A percentile compares a stretch with the other conserved stretches of the same genome.
Conservation (phyloP, 2,888 invertebrate genomes). For the Drosophila cognata region DNA sequence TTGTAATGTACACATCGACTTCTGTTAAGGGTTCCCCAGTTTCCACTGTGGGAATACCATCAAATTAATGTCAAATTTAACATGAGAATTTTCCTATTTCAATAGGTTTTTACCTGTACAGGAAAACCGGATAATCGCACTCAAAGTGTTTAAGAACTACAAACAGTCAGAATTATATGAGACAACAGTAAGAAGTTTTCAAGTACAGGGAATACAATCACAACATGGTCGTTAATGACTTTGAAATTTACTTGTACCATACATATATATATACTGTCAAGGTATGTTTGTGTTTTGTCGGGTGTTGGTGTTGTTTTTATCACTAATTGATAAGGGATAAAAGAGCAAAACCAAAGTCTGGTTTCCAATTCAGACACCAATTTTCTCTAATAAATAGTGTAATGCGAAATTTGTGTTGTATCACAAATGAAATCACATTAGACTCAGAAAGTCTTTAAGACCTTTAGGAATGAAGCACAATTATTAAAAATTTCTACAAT, state of each 20-base stretch:
- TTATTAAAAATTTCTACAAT: not conserved
- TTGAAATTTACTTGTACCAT: not conserved
- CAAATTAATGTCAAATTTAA: not conserved
- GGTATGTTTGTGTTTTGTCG: constrained; percentile 9
- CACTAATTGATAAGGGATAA: constrained; percentile 1
- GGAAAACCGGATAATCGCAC: not conserved
- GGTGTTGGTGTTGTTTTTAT: not conserved
- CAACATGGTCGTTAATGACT: constrained; percentile 25
- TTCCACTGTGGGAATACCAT: not conserved
- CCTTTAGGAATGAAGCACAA: not conserved
- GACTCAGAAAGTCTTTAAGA: not conserved
- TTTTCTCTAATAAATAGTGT: not conserved
- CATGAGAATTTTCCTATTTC: not conserved
- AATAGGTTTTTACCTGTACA: not conserved
- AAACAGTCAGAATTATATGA: not conserved
- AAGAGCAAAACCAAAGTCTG: not conserved
- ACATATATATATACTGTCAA: constrained; percentile 12
- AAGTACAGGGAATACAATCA: constrained; percentile 17
- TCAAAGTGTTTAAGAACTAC: not conserved
- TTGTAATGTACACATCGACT: not conserved
- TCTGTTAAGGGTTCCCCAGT: too few relatives aligned
- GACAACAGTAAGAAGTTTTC: too few relatives aligned
- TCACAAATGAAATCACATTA: not conserved
- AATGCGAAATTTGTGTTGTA: not conserved
- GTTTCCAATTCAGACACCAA: constrained; percentile 5